Percentiles rank a stretch among this genome's conserved stretches.
phyloP scores from a whole-genome alignment of 2,888 invertebrate genomes.

The Brenthis hecate region DNA sequence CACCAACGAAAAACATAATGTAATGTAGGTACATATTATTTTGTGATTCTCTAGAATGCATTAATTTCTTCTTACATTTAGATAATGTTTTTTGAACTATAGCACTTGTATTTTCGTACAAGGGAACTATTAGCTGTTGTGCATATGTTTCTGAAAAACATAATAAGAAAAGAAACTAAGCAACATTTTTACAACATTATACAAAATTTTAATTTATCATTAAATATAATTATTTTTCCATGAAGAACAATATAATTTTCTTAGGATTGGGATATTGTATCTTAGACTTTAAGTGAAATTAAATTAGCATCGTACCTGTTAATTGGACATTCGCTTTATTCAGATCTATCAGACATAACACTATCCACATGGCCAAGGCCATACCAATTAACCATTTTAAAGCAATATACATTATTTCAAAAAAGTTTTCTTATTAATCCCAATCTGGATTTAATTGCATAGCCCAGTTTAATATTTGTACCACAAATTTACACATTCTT shows the following conservation, averaged over 20 bases:
- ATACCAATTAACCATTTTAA: constrained; percentile 68
- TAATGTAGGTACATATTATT: constrained; percentile 47
- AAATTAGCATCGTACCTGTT: constrained; percentile 25
- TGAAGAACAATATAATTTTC: too few species aligned
- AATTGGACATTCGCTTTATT: constrained; percentile 37
- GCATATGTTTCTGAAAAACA: constrained; percentile 30
- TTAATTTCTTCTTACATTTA: constrained; percentile 16
- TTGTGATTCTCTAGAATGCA: constrained; percentile 3
- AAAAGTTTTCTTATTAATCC: constrained; percentile 22
- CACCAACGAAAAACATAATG: constrained; percentile 59
- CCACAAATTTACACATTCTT: constrained; percentile 54
- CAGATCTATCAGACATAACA: constrained; percentile 57
- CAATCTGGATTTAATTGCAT: constrained; percentile 24
- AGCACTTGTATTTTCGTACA: constrained; percentile 21
- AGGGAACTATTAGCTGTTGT: constrained; percentile 4
- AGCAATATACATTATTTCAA: constrained; percentile 68
- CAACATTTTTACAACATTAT: neutral
- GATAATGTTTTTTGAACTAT: constrained; percentile 6
- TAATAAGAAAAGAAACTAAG: neutral
- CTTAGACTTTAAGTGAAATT: neutral
- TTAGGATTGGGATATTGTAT: too few species aligned
- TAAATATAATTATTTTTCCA: neutral
- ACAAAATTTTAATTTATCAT: neutral
- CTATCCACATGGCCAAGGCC: constrained; percentile 63
- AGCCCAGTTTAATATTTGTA: constrained; percentile 41